Base-by-base conservation (phyloP, 2,113 vertebrate species). In the Campylorhamphus procurvoides region DNA sequence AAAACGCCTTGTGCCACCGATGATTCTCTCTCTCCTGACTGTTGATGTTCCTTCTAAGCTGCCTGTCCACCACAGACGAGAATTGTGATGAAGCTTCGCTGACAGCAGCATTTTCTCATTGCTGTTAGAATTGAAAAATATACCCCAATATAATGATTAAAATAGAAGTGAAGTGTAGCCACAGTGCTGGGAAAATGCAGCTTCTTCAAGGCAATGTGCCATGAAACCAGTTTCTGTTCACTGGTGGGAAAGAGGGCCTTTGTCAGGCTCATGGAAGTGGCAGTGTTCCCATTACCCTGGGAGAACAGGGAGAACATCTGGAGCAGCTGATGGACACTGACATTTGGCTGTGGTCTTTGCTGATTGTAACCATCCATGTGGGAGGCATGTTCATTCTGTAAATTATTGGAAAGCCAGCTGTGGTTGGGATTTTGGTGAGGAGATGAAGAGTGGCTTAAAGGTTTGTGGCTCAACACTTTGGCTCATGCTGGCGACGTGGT, bases 331-430 rank as follows among this genome's bases (percentile, higher is more conserved):
- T n/a, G 58, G 42, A 29, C 35, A 3, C 16, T 50, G 64, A 37
- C 35, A 16, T 19, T n/a, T 18, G 46, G 33, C 3, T 19, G 19
- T 37, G 49, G 49, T 52, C 62, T 80, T 42, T 63, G 59, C 47
- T 31, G 17, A 14, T 14, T n/a, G 40, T 63, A n/a, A 7, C n/a
- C 44, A 6, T 10, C 33, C 9, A 1, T 2, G 17, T 12, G 72
- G 58, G 28, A 60, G 31, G 47, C 18, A 0, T 0, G 15, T 25
- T 44, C 22, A 0, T 40, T 13, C 52, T 29, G 25, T 13, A 4
- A 25, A 4, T 4, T 35, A 2, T 1, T 63, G 6, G 3, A 35
- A 56, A 89, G 46, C 16, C 33, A 31, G 37, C 53, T 18, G 29
- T 27, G 40, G 15, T 5, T 33, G 67, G 18, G 11, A 2, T 52